These are phyloP conservation scores for Oreochromis grahami DNA, from an alignment of 2,797 vertebrate genomes.

Conservation along the genomic window DNA sequence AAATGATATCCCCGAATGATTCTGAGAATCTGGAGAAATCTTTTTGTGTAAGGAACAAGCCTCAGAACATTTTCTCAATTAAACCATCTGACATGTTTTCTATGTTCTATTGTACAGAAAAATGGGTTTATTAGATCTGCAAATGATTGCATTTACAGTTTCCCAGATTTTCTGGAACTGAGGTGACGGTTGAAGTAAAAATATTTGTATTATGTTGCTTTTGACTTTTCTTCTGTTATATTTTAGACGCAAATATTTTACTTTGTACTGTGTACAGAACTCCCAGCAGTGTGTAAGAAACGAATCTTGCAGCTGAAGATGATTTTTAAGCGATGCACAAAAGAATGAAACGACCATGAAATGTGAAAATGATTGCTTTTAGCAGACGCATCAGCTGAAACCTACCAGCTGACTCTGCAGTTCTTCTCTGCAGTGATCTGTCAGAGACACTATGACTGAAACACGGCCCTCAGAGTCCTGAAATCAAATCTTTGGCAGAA, in stretches of 20 bases:
- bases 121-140: neutral
- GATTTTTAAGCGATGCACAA: accelerated
- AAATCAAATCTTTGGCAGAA: neutral
- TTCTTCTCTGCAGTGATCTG: neutral
- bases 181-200: neutral
- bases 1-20: neutral
- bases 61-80: neutral
- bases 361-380: neutral
- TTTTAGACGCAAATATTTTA: neutral
- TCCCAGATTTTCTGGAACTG: neutral
- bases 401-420: neutral
- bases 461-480: neutral
- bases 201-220: neutral
- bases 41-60: neutral
- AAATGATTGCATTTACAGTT: neutral
- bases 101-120: neutral
- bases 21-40: neutral
- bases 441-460: neutral
- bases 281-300: neutral
- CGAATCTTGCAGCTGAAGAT: accelerated
- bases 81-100: neutral
- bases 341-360: neutral
- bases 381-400: neutral
- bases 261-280: neutral
- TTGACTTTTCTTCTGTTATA: neutral